Evolutionary conservation across 2,113 vertebrate species (phyloP).

Genomic region (Pogonocichla stellata): DNA sequence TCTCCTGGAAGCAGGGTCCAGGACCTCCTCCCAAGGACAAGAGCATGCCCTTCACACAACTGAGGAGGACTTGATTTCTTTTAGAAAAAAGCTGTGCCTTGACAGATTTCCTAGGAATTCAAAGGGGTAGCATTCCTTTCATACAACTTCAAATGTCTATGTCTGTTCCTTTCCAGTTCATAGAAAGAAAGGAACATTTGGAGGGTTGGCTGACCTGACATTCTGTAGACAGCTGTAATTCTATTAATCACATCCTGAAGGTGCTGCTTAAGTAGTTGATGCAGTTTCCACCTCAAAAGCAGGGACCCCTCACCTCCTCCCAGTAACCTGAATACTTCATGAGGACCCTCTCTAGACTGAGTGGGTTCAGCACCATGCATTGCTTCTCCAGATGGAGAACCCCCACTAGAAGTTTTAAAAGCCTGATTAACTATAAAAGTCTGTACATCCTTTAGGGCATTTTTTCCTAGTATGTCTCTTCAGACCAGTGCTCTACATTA

Average conservation of each 20-base stretch:
- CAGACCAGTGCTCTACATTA: background rate
- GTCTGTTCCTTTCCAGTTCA: background rate
- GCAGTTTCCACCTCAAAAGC: background rate
- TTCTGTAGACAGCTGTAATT: background rate
- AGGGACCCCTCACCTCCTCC: background rate
- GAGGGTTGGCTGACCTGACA: background rate
- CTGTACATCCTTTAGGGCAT: background rate
- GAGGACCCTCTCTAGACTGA: background rate
- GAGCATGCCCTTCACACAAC: background rate
- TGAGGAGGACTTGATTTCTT: background rate
- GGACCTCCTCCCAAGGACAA: background rate
- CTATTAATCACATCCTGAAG: background rate
- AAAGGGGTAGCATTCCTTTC: background rate
- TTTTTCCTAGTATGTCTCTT: background rate
- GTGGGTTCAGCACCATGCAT: background rate
- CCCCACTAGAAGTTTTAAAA: background rate
- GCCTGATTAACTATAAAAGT: background rate
- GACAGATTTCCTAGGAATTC: background rate
- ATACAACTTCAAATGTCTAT: background rate
- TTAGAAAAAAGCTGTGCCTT: rapidly evolving
- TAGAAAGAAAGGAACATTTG: background rate
- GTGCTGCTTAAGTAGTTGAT: background rate
- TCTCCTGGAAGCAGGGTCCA: background rate
- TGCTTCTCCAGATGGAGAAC: background rate
- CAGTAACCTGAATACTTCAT: background rate